Evolutionary conservation across 2,888 invertebrate genomes (phyloP).

Genomic region (Caenorhabditis angaria): DNA sequence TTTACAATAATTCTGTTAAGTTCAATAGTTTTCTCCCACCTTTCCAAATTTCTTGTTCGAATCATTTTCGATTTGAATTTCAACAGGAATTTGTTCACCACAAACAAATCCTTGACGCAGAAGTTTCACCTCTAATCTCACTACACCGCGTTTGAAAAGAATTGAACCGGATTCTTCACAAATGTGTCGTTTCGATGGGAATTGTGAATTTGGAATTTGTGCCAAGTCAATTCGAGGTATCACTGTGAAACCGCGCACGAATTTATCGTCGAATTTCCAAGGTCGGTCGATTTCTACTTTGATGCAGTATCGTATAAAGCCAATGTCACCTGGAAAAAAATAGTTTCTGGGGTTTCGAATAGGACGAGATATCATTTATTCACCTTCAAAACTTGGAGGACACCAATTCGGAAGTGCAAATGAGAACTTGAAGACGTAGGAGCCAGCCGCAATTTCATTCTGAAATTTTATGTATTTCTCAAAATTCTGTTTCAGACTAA

Average conservation of each 20-base stretch:
- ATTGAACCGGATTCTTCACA: conserved; percentile 26
- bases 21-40: background rate
- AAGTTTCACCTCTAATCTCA: conserved; percentile 27
- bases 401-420: conserved; percentile 33
- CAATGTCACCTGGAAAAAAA: no score
- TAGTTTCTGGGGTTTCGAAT: no score
- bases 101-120: conserved; percentile 37
- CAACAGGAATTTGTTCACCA: conserved; percentile 23
- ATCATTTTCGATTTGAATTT: conserved; percentile 21
- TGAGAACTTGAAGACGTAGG: conserved; percentile 25
- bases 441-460: conserved; percentile 32
- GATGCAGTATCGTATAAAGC: conserved; percentile 38
- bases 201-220: conserved; percentile 17
- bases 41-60: conserved; percentile 26
- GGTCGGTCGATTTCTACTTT: conserved; percentile 39
- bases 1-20: background rate
- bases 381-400: conserved; percentile 41
- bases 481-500: background rate
- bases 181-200: conserved; percentile 16
- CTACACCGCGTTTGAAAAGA: conserved; percentile 20
- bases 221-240: conserved; percentile 25
- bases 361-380: no score
- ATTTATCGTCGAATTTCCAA: conserved; percentile 44
- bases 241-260: conserved; percentile 27
- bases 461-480: conserved; percentile 1